Conservation (phyloP, 2,888 invertebrate genomes). For the Orgyia antiqua region DNA sequence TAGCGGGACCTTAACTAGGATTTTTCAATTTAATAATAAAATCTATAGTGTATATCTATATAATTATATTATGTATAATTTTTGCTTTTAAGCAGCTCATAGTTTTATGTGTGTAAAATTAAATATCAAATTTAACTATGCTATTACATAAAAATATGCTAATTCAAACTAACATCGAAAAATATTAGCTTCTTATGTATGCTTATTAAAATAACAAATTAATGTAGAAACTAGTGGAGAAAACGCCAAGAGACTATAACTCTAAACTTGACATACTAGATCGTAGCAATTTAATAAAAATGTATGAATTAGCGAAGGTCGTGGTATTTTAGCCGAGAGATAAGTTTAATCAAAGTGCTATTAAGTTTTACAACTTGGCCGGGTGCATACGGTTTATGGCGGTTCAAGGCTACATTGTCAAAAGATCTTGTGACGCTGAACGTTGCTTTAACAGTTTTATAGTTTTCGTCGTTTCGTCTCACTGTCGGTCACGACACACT, state of each 20-base stretch:
- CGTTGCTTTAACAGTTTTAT: conserved; percentile 78
- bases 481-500: conserved; percentile 70
- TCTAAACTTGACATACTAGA: conserved; percentile 33
- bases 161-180: no score
- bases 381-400: conserved; percentile 76
- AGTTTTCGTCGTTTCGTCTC: conserved; percentile 74
- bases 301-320: conserved; percentile 41
- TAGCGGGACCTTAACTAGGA: no score
- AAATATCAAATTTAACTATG: no score
- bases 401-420: conserved; percentile 73
- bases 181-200: no score
- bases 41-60: no score
- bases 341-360: conserved; percentile 75
- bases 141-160: no score
- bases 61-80: no score
- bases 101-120: no score
- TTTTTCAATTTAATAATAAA: no score
- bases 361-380: conserved; percentile 71
- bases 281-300: conserved; percentile 29
- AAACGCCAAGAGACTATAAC: conserved; percentile 44
- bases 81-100: no score
- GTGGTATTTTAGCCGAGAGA: conserved; percentile 60
- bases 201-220: conserved; percentile 44
- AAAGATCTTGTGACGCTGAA: conserved; percentile 76
- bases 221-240: conserved; percentile 32